Base-by-base conservation (phyloP, 2,797 vertebrate species). In the Todus mexicanus region DNA sequence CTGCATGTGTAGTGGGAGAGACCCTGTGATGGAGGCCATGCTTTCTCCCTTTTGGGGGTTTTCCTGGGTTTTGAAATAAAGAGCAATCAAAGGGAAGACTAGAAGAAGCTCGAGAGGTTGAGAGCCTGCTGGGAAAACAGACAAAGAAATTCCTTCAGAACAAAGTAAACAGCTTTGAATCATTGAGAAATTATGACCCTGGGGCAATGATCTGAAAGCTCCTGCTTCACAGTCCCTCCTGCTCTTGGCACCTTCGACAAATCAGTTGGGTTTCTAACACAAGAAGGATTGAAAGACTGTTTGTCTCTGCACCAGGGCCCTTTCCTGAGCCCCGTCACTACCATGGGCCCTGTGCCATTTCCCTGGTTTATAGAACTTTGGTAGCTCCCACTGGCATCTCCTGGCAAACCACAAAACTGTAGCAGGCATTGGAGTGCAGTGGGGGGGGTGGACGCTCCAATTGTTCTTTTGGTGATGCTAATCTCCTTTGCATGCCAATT, bases 171-270 rank as follows among this genome's bases (percentile, higher is more conserved):
- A 40, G 29, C 19, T 38, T 40, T 50, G 66, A 84, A 45, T 61
- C 12, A 79, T 0, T 1, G 53, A 60, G 19, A 13, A 74, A 22
- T 1, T 0, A 60, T 10, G 29, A 37, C 29, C 21, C 2, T 29
- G 29, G 20, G 10, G 23, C 12, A 37, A 35, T 5, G 10, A 25
- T n/a, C 51, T 69, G 43, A 59, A 64, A 74, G 47, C 6, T 45
- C 12, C n/a, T 83, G 12, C 43, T 73, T 17, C 54, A 38, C 47
- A 74, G 38, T 27, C 47, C 26, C 33, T 60, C 19, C 45, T 50
- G 26, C 22, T n/a, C 29, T 47, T 51, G 59, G 23, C 11, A 37
- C 18, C 29, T 61, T 40, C 1, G 1, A 48, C 31, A 54, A 37
- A 66, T 20, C 6, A 10, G 6, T 27, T 23, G 37, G 7, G 5